phyloP scores from a whole-genome alignment of 2,797 vertebrate species.

The Sparidentex hasta region DNA sequence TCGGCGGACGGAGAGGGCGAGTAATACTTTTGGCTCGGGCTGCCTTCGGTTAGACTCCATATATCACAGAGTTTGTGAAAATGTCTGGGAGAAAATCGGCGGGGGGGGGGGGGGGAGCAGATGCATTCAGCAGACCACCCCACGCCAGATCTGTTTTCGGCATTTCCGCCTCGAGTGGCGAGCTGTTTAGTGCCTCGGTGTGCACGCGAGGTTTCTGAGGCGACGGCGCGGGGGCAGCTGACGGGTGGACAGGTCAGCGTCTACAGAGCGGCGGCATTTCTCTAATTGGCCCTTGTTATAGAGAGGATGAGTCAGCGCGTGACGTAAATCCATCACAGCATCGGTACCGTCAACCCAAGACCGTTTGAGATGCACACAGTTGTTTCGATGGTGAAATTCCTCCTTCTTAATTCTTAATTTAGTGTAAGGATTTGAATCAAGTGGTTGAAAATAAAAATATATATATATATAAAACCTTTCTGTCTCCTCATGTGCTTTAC shows the following conservation, averaged over 20 bases:
- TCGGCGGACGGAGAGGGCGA: slow-evolving; percentile 22
- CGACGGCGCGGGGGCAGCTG: slow-evolving; percentile 36
- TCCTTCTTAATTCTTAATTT: slow-evolving; percentile 61
- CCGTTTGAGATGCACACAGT: slow-evolving; percentile 56
- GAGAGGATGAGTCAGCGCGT: slow-evolving; percentile 45
- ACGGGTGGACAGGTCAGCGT: slow-evolving; percentile 50
- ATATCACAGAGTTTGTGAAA: slow-evolving; percentile 49
- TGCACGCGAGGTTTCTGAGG: neutral
- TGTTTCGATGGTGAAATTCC: slow-evolving; percentile 46
- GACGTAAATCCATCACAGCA: slow-evolving; percentile 49
- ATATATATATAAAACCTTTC: slow-evolving; percentile 53
- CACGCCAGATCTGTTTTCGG: slow-evolving; percentile 63
- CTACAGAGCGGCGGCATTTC: slow-evolving; percentile 67
- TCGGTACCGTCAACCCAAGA: slow-evolving; percentile 29
- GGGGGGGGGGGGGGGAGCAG: slow-evolving; percentile 33
- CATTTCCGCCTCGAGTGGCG: slow-evolving; percentile 58
- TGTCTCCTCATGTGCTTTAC: slow-evolving; percentile 67
- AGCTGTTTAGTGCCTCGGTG: slow-evolving; percentile 9
- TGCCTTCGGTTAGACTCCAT: neutral
- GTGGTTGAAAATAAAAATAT: slow-evolving; percentile 62
- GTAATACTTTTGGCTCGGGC: slow-evolving; percentile 14
- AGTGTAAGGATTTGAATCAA: slow-evolving; percentile 59
- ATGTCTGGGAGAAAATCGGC: slow-evolving; percentile 31
- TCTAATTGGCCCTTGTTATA: slow-evolving; percentile 73
- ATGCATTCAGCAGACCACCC: slow-evolving; percentile 63